A percentile compares a stretch with the other conserved stretches of the same genome.
phyloP scores from a whole-genome alignment of 2,113 vertebrate species.

The Rostratula benghalensis region DNA sequence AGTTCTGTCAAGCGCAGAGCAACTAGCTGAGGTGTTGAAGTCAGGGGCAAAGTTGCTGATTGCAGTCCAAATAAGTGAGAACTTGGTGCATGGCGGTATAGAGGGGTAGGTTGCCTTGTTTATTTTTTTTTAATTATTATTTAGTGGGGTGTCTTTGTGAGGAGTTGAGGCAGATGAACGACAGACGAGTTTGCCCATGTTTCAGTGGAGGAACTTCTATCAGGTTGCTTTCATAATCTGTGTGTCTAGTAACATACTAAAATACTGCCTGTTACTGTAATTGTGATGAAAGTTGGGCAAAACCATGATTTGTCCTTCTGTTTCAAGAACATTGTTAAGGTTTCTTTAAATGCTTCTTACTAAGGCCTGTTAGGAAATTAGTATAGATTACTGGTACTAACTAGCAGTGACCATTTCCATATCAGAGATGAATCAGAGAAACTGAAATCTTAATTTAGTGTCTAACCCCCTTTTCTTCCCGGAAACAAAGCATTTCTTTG shows the following conservation, averaged over 20 bases:
- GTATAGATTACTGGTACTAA: background rate
- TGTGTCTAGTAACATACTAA: background rate
- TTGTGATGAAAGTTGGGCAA: background rate
- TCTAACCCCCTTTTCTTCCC: background rate
- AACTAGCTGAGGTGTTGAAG: background rate
- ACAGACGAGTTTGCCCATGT: background rate
- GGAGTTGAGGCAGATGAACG: background rate
- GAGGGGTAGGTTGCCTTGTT: background rate
- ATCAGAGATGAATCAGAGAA: background rate
- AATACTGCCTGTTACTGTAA: background rate
- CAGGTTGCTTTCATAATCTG: background rate
- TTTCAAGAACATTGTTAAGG: background rate
- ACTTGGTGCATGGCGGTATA: background rate
- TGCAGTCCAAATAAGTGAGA: background rate
- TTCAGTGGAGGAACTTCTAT: background rate
- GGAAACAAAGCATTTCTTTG: background rate
- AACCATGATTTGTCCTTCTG: background rate
- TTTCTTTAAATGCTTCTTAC: background rate
- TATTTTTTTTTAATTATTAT: background rate
- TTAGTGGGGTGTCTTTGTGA: background rate
- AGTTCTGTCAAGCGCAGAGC: background rate
- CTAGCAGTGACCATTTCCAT: accelerated
- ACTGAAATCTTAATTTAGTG: background rate
- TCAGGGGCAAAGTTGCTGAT: background rate
- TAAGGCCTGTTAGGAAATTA: background rate